phyloP scores from a whole-genome alignment of 2,797 vertebrate genomes.

The Simalia tracyae region DNA sequence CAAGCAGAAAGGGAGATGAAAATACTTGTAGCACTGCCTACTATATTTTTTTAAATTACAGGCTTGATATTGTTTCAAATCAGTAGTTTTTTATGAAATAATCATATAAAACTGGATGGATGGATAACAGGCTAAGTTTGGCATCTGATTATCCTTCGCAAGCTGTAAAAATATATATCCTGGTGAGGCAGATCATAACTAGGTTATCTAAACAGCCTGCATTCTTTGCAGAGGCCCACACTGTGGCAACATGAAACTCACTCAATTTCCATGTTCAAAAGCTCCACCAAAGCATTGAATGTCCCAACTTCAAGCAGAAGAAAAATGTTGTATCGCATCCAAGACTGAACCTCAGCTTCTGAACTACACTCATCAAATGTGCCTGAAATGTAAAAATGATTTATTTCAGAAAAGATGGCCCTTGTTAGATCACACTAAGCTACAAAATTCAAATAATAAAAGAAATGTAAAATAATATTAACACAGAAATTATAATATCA shows the following conservation, averaged over 20 bases:
- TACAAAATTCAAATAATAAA: neutral
- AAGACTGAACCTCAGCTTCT: constrained; percentile 90
- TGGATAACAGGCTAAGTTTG: neutral
- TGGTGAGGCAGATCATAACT: neutral
- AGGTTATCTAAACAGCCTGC: neutral
- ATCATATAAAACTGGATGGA: neutral
- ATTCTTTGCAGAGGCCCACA: neutral
- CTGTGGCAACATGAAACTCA: constrained; percentile 68
- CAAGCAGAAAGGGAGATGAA: neutral
- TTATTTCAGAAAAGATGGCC: accelerated
- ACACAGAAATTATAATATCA: neutral
- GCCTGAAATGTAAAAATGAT: constrained; percentile 70
- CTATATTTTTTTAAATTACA: neutral
- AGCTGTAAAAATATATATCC: neutral
- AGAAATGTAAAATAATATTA: neutral
- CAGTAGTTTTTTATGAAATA: accelerated
- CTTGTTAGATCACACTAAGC: accelerated
- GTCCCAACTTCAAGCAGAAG: constrained; percentile 92
- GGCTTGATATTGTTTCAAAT: accelerated
- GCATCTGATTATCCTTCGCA: neutral
- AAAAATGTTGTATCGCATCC: constrained; percentile 96
- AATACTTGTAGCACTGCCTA: neutral
- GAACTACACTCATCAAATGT: constrained; percentile 90
- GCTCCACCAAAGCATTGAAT: constrained; percentile 93
- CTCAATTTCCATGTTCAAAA: constrained; percentile 99